Evolutionary conservation across 2,113 vertebrate species (phyloP).

Genomic region (Aegypius monachus): DNA sequence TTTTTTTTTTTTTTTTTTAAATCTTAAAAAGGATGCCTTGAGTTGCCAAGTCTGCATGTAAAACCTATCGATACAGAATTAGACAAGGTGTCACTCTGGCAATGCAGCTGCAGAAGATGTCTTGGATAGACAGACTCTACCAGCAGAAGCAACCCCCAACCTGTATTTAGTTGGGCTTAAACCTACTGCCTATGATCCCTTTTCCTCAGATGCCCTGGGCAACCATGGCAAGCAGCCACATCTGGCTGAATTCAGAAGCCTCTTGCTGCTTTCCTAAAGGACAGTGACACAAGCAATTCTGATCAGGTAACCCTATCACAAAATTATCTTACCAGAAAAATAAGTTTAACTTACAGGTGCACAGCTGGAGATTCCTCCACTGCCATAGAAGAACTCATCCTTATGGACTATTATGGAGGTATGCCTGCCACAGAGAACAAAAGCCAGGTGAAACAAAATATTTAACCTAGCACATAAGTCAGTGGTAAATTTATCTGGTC

Average conservation of each 20-base stretch:
- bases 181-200: neutral
- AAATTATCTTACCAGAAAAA: neutral
- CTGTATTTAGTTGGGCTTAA: neutral
- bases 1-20: neutral
- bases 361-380: slow-evolving; percentile 86
- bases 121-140: neutral
- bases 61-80: neutral
- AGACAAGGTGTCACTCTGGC: neutral
- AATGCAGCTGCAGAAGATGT: neutral
- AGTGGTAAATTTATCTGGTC: neutral
- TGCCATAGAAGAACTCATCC: slow-evolving; percentile 91
- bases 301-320: neutral
- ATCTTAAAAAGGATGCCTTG: neutral
- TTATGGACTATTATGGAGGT: slow-evolving; percentile 90
- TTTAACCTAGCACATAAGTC: neutral
- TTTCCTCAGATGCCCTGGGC: neutral
- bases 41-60: neutral
- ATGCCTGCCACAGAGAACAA: slow-evolving; percentile 78
- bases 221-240: neutral
- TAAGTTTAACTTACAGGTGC: slow-evolving; percentile 81
- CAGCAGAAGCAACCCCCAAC: neutral
- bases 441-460: neutral
- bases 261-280: neutral
- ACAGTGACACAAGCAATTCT: neutral
- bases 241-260: neutral